These are phyloP conservation scores for Channa maculata DNA, from an alignment of 2,113 vertebrate genomes.

Conservation along the genomic window DNA sequence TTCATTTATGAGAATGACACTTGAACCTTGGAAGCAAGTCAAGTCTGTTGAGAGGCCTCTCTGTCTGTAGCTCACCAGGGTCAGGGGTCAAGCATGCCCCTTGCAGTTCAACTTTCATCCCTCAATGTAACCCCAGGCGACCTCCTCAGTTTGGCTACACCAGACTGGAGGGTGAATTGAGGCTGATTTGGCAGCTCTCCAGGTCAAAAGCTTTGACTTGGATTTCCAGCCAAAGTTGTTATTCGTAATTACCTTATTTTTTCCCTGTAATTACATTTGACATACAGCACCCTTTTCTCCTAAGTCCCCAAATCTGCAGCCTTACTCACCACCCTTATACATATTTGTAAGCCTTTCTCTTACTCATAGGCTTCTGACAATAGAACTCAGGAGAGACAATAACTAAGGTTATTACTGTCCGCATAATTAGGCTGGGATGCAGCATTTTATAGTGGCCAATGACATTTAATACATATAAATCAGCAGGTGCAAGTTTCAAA, in stretches of 20 bases:
- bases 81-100: constrained; percentile 28
- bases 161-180: constrained; percentile 18
- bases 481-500: constrained; percentile 30
- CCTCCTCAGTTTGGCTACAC: background rate
- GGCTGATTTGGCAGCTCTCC: constrained; percentile 32
- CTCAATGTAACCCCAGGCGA: background rate
- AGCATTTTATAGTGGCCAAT: constrained; percentile 25
- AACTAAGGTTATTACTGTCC: constrained; percentile 19
- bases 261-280: constrained; percentile 38
- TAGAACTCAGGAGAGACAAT: constrained; percentile 6
- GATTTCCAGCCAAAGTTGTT: constrained; percentile 37
- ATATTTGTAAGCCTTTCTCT: constrained; percentile 20
- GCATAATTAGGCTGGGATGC: constrained; percentile 26
- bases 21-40: constrained; percentile 7
- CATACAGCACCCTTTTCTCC: background rate
- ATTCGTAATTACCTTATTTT: constrained; percentile 38
- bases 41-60: background rate
- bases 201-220: constrained; percentile 41
- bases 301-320: background rate
- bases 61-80: background rate
- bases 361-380: background rate
- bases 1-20: background rate
- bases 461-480: constrained; percentile 53
- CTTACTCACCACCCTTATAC: background rate
- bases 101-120: background rate